Percentiles rank a stretch among this genome's conserved stretches.
Conservation (phyloP, 2,797 vertebrate genomes). For the Falco biarmicus region DNA sequence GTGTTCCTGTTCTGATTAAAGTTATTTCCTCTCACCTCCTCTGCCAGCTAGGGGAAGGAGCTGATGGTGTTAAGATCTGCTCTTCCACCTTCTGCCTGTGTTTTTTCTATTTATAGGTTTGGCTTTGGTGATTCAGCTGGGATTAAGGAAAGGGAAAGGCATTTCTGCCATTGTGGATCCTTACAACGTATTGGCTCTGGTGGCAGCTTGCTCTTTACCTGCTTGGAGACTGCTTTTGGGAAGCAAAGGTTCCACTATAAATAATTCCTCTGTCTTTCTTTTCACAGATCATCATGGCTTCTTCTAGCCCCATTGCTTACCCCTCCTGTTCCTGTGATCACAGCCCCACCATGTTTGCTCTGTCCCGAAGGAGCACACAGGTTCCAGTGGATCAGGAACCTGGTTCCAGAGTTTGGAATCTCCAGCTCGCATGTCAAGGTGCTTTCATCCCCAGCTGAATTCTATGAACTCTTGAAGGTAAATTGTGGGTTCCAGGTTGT, state of each 20-base stretch:
- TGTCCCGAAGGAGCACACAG: conserved; percentile 81
- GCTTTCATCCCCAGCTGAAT: conserved; percentile 89
- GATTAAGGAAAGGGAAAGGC: neutral
- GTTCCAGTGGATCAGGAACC: conserved; percentile 92
- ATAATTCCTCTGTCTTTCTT: neutral
- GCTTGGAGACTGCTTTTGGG: neutral
- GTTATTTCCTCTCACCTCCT: neutral
- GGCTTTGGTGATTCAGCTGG: neutral
- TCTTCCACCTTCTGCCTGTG: neutral
- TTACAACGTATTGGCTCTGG: neutral
- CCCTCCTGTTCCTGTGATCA: conserved; percentile 77
- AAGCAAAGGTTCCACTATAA: neutral
- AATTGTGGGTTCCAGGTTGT: neutral
- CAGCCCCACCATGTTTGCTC: conserved; percentile 77
- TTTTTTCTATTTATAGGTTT: neutral
- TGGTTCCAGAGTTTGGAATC: conserved; percentile 91
- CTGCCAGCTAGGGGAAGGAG: neutral
- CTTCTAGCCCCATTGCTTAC: conserved; percentile 90
- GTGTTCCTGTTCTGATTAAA: neutral
- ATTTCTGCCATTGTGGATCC: neutral
- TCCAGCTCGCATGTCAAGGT: conserved; percentile 86
- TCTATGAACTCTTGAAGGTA: conserved; percentile 95
- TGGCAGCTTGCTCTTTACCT: neutral
- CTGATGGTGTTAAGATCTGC: neutral
- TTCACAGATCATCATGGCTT: conserved; percentile 88